phyloP scores from a whole-genome alignment of 1,140 invertebrate species.

The Pachypeltis micranthus region DNA sequence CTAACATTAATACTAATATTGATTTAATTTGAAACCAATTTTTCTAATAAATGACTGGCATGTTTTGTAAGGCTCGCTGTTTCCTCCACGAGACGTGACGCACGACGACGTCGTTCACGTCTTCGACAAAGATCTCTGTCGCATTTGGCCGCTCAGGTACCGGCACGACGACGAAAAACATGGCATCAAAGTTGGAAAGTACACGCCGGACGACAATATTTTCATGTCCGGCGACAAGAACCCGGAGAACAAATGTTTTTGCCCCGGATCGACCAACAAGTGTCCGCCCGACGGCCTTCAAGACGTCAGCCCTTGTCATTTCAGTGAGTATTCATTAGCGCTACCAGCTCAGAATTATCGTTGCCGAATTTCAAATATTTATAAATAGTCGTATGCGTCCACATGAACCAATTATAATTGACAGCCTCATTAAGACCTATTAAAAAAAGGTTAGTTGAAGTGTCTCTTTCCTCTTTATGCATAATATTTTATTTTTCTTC shows the following conservation, averaged over 20 bases:
- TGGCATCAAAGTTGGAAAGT: conserved; percentile 56
- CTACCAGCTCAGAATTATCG: no score
- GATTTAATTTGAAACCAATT: no score
- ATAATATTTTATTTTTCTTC: no score
- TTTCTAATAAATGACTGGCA: neutral
- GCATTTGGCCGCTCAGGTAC: conserved; percentile 62
- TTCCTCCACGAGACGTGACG: conserved; percentile 58
- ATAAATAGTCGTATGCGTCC: no score
- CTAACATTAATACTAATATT: no score
- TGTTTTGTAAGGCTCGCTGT: conserved; percentile 58
- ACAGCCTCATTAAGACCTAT: no score
- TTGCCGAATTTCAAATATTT: no score
- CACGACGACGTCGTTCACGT: conserved; percentile 60
- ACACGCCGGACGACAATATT: conserved; percentile 53
- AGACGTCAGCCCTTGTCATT: conserved; percentile 76
- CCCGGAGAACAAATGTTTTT: conserved; percentile 71
- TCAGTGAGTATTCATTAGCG: no score
- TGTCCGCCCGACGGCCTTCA: conserved; percentile 65
- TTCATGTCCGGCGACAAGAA: conserved; percentile 53
- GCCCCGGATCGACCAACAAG: conserved; percentile 48
- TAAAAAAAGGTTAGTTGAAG: no score
- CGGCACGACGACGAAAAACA: conserved; percentile 43
- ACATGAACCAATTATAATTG: no score
- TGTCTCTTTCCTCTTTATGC: no score
- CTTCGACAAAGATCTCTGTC: conserved; percentile 75